phyloP scores from a whole-genome alignment of 1,140 invertebrate species.

The Orchestia grillus region DNA sequence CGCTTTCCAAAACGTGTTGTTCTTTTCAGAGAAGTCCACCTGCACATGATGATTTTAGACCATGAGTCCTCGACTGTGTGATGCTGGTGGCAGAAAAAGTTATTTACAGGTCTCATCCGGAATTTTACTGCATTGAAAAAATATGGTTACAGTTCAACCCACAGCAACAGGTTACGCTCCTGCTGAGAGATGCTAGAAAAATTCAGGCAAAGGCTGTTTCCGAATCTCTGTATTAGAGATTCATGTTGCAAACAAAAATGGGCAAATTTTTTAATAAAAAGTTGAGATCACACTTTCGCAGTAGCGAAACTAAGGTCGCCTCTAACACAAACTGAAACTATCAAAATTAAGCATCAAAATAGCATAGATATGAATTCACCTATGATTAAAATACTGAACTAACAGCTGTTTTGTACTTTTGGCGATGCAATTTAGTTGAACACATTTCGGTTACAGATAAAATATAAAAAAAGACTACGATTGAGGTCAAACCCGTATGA shows the following conservation, averaged over 20 bases:
- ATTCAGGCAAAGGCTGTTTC: not conserved
- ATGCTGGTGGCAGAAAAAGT: not conserved
- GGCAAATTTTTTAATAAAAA: not conserved
- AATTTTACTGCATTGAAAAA: no score
- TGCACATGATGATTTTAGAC: conserved; percentile 70
- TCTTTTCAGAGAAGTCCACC: conserved; percentile 92
- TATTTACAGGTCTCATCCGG: no score
- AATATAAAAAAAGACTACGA: no score
- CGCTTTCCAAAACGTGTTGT: conserved; percentile 87
- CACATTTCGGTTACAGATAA: no score
- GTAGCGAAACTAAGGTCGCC: not conserved
- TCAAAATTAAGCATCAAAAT: not conserved
- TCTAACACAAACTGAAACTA: no score
- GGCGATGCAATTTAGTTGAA: no score
- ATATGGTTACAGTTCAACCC: no score
- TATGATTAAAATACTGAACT: no score
- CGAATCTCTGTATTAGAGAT: not conserved
- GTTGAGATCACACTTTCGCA: not conserved
- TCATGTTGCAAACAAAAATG: not conserved
- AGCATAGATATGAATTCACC: not conserved
- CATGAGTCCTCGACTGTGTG: not conserved
- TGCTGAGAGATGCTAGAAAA: not conserved
- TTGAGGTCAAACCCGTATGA: no score
- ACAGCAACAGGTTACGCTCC: not conserved
- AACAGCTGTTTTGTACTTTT: no score